A percentile compares a stretch with the other conserved stretches of the same genome.
phyloP scores from a whole-genome alignment of 2,797 vertebrate genomes.

The Tauraco hartlaubi region DNA sequence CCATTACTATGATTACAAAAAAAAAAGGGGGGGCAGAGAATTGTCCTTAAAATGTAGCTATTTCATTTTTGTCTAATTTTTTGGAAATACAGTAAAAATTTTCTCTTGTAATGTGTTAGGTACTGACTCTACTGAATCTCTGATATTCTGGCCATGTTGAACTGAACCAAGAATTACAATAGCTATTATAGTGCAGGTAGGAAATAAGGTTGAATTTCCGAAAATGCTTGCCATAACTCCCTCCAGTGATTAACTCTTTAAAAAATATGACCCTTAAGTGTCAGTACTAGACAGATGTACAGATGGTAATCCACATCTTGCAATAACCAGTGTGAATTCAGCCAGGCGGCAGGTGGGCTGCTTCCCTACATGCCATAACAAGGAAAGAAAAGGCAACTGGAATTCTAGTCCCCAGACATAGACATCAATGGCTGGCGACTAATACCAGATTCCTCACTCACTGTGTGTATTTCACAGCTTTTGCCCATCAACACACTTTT shows the following conservation, averaged over 20 bases:
- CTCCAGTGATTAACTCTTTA: not conserved
- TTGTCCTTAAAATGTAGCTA: not conserved
- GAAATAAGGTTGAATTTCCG: not conserved
- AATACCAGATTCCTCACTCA: not conserved
- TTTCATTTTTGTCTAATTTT: not conserved
- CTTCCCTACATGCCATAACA: not conserved
- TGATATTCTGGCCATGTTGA: not conserved
- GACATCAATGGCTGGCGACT: not conserved
- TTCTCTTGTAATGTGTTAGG: not conserved
- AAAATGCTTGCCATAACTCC: not conserved
- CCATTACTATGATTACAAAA: not conserved
- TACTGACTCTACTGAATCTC: not conserved
- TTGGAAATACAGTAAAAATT: not conserved
- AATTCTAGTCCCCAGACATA: not conserved
- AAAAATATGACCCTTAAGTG: not conserved
- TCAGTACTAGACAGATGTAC: not conserved
- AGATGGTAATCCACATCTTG: not conserved
- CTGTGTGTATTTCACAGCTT: not conserved
- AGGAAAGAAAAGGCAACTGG: not conserved
- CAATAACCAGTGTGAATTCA: not conserved
- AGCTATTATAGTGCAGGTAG: not conserved
- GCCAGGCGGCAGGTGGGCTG: not conserved
- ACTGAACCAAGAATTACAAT: not conserved
- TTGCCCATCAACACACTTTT: not conserved
- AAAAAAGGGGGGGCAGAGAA: not conserved